Percentiles rank a stretch among this genome's conserved stretches.
phyloP scores from a whole-genome alignment of 2,888 invertebrate genomes.

The Drosophila rubida region DNA sequence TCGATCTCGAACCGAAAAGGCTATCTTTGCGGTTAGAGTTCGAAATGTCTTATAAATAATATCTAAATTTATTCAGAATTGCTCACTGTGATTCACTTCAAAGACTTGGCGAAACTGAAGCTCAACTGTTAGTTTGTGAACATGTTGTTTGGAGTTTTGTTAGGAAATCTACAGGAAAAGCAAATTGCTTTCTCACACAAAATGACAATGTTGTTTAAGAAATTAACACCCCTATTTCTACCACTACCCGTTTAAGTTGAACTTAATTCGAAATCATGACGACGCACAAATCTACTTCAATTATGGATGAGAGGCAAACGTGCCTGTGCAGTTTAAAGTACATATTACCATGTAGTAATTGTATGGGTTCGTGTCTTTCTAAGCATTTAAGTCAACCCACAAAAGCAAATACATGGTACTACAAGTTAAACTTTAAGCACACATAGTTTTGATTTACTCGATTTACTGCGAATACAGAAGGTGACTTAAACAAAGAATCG shows the following conservation, averaged over 20 bases:
- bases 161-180: slow-evolving; percentile 11
- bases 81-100: slow-evolving; percentile 1
- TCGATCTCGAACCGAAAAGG: no score
- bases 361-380: slow-evolving; percentile 24
- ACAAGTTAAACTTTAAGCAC: slow-evolving; percentile 5
- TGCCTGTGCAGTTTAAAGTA: slow-evolving; percentile 35
- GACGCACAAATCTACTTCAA: slow-evolving; percentile 24
- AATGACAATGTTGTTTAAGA: slow-evolving; percentile 32
- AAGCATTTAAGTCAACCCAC: slow-evolving; percentile 32
- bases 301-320: slow-evolving; percentile 28
- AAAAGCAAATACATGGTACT: slow-evolving; percentile 12
- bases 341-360: slow-evolving; percentile 11
- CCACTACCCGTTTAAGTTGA: neutral
- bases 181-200: slow-evolving; percentile 47
- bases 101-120: slow-evolving; percentile 13
- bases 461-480: slow-evolving; percentile 50
- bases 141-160: slow-evolving; percentile 7
- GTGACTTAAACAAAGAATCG: slow-evolving; percentile 30
- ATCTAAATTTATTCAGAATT: neutral
- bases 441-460: slow-evolving; percentile 25
- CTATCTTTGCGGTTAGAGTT: neutral
- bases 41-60: neutral
- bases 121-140: slow-evolving; percentile 7
- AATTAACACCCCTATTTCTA: slow-evolving; percentile 40
- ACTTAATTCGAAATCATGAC: slow-evolving; percentile 30